A percentile compares a stretch with the other conserved stretches of the same genome.
Evolutionary conservation across 2,797 vertebrate species (phyloP).

Genomic region (Phoeniculus purpureus): DNA sequence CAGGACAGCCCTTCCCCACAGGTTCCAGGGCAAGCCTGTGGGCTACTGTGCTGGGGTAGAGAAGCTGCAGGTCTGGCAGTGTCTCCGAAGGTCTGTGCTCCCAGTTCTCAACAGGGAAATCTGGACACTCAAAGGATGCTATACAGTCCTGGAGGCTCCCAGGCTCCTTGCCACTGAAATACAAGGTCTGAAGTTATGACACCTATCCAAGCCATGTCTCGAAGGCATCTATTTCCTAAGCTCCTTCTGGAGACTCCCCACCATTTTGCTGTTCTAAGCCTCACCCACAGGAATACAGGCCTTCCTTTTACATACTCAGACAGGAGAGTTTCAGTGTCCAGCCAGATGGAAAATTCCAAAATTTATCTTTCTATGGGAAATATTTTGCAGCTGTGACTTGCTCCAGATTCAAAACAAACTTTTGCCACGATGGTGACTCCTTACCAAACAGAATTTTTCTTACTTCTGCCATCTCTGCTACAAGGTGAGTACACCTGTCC

Average conservation of each 20-base stretch:
- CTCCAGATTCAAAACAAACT: background rate
- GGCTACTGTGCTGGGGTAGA: background rate
- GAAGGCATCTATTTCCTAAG: background rate
- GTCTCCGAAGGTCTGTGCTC: background rate
- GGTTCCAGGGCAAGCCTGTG: too few relatives aligned
- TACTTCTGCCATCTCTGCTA: background rate
- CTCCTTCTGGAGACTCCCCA: background rate
- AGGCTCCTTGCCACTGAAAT: background rate
- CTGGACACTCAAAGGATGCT: background rate
- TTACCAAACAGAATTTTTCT: background rate
- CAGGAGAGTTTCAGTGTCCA: background rate
- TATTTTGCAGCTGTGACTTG: background rate
- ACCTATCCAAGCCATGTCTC: rapidly evolving
- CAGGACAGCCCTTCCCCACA: background rate
- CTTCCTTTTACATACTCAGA: background rate
- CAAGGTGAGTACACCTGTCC: background rate
- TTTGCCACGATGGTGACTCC: background rate
- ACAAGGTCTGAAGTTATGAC: background rate
- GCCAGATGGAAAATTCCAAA: background rate
- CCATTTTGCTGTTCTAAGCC: background rate
- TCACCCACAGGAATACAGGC: background rate
- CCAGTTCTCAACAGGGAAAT: background rate
- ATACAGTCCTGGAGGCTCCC: background rate
- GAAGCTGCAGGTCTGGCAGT: background rate
- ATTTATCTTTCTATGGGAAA: background rate